Conservation (phyloP, 2,113 vertebrate species). For the Anhinga anhinga region DNA sequence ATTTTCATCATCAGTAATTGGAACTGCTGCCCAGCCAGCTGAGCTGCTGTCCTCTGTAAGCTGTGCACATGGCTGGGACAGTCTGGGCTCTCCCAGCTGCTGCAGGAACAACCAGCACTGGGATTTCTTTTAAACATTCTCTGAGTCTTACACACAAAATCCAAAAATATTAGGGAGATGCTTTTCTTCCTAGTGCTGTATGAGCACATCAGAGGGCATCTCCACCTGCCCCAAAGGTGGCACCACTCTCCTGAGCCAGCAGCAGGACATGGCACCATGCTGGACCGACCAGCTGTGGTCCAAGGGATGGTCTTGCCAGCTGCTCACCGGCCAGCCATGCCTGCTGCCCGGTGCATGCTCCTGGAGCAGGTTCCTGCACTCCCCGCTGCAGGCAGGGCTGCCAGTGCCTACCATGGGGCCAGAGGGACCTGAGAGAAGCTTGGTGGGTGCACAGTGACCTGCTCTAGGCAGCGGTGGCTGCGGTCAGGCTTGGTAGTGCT, state of each 20-base stretch:
- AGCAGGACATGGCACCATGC: rapidly evolving
- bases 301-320: background rate
- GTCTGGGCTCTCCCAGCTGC: background rate
- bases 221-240: too few species aligned
- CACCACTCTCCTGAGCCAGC: rapidly evolving
- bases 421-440: background rate
- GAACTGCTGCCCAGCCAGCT: slow-evolving; percentile 50
- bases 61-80: background rate
- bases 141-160: rapidly evolving
- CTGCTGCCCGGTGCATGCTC: rapidly evolving
- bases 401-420: background rate
- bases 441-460: background rate
- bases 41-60: background rate
- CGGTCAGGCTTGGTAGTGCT: background rate
- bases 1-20: slow-evolving; percentile 47
- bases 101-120: rapidly evolving
- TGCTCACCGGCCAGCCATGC: rapidly evolving
- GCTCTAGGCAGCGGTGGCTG: background rate
- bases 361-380: background rate
- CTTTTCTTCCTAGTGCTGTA: rapidly evolving
- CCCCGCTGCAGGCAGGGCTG: background rate
- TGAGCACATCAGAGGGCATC: background rate
- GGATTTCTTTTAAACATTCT: background rate
- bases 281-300: background rate
- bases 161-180: rapidly evolving